Evolutionary conservation across 2,113 vertebrate species (phyloP).

Genomic region (Stigmatopora argus): DNA sequence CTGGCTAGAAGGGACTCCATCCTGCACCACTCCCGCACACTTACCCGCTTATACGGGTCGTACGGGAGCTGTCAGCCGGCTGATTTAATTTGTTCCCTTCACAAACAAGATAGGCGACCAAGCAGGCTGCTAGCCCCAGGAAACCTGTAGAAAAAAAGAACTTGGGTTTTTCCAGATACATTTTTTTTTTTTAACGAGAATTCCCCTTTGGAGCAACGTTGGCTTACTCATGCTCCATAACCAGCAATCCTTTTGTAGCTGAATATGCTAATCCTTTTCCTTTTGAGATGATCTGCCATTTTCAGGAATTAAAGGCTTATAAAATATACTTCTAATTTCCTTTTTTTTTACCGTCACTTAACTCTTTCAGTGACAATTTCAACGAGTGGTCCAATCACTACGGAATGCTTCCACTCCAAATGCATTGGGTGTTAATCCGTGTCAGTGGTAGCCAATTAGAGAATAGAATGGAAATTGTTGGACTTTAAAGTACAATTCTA

Average conservation of each 20-base stretch:
- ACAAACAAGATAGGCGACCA: conserved; percentile 13
- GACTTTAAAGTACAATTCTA: neutral
- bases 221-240: conserved; percentile 18
- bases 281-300: conserved; percentile 37
- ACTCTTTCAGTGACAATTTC: too few species aligned
- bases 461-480: too few species aligned
- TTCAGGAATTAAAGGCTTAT: conserved; percentile 27
- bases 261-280: conserved; percentile 31
- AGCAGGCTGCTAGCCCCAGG: conserved; percentile 16
- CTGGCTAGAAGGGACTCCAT: conserved; percentile 41
- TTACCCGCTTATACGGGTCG: conserved; percentile 24
- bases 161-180: conserved; percentile 10
- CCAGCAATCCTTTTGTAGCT: conserved; percentile 10
- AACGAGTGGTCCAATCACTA: too few species aligned
- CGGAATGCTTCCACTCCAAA: too few species aligned
- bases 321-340: conserved; percentile 5
- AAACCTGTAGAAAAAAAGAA: conserved; percentile 21
- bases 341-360: neutral
- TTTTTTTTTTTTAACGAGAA: conserved; percentile 15
- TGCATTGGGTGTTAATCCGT: too few species aligned
- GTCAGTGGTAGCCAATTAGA: too few species aligned
- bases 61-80: conserved; percentile 35
- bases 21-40: conserved; percentile 21
- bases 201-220: conserved; percentile 14
- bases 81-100: conserved; percentile 12